phyloP scores from a whole-genome alignment of 2,797 vertebrate genomes.

The Vireo griseus region DNA sequence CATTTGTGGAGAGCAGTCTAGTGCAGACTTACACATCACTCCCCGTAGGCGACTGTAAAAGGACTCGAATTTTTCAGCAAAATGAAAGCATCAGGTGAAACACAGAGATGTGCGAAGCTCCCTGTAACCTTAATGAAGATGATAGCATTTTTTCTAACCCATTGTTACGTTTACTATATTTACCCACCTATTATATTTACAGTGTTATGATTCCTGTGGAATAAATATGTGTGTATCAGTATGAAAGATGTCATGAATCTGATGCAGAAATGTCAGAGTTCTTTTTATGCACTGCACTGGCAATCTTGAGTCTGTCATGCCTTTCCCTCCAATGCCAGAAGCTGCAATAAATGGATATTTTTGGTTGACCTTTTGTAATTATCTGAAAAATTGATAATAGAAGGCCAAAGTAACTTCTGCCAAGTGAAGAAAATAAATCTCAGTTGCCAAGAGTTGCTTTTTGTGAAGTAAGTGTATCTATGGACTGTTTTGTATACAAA shows the following conservation, averaged over 20 bases:
- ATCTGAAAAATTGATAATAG: background rate
- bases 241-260: background rate
- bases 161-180: background rate
- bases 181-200: background rate
- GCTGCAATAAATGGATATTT: background rate
- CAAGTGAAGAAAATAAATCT: background rate
- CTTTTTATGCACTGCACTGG: background rate
- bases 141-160: background rate
- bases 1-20: background rate
- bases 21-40: background rate
- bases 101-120: background rate
- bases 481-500: background rate
- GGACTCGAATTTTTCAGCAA: background rate
- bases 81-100: background rate
- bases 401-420: background rate
- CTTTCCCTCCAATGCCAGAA: background rate
- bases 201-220: background rate
- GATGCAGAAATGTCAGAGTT: background rate
- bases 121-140: background rate
- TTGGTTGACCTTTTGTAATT: background rate
- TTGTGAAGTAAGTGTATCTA: background rate
- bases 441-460: background rate
- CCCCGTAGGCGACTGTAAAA: background rate
- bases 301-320: background rate
- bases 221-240: background rate